A percentile compares a stretch with the other conserved stretches of the same genome.
These are phyloP conservation scores for Gadus macrocephalus DNA, from an alignment of 2,113 vertebrate species.

Conservation along the genomic window DNA sequence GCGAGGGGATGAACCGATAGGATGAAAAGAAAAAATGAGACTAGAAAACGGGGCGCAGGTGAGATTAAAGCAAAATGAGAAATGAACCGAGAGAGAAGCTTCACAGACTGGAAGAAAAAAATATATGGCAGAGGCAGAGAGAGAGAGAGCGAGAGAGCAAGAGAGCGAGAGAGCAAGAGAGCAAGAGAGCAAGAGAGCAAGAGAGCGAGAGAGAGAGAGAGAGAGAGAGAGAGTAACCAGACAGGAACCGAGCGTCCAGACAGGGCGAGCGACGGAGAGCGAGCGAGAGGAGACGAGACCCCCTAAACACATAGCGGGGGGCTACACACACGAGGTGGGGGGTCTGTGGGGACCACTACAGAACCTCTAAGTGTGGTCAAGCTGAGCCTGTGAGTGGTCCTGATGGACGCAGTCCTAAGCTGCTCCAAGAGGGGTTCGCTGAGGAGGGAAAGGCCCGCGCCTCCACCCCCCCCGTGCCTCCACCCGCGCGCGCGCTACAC, in stretches of 20 bases:
- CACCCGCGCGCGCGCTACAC: too few species aligned
- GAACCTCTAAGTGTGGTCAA: background rate
- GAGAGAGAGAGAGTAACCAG: too few species aligned
- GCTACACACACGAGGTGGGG: conserved; percentile 20
- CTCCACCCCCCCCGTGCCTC: too few species aligned
- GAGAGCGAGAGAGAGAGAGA: background rate
- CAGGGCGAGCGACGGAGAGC: conserved; percentile 24
- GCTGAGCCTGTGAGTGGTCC: conserved; percentile 24
- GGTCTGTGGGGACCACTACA: background rate
- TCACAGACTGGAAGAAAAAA: conserved; percentile 12
- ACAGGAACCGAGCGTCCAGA: too few species aligned
- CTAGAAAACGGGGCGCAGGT: background rate
- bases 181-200: too few species aligned
- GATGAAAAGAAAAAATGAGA: background rate
- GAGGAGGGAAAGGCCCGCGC: too few species aligned
- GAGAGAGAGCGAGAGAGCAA: too few species aligned
- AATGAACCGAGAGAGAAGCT: conserved; percentile 18
- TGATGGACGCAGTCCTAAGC: conserved; percentile 13
- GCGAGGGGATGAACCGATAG: background rate
- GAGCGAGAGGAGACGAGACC: conserved; percentile 2
- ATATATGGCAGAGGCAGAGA: background rate
- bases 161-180: too few species aligned
- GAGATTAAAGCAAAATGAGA: background rate
- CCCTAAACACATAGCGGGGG: conserved; percentile 1
- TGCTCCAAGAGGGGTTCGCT: background rate